phyloP scores from a whole-genome alignment of 2,797 vertebrate species.

The Borostomias antarcticus region DNA sequence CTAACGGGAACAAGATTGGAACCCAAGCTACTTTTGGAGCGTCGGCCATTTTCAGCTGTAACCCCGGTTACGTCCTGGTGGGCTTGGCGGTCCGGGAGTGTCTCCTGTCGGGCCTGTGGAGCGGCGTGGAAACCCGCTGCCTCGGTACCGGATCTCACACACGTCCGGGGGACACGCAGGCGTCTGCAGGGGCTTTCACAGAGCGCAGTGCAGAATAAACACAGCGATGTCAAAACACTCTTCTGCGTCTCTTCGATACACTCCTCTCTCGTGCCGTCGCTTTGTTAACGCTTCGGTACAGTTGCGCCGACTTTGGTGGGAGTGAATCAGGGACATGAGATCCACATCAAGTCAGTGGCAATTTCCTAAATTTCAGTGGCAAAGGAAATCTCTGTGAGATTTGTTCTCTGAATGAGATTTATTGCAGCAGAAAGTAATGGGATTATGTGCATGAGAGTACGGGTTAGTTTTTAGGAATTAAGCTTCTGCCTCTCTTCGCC shows the following conservation, averaged over 20 bases:
- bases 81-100: constrained; percentile 94
- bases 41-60: constrained; percentile 95
- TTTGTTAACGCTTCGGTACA: no score
- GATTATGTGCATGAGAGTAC: constrained; percentile 56
- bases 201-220: no score
- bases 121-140: constrained; percentile 89
- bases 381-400: constrained; percentile 59
- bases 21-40: constrained; percentile 94
- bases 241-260: no score
- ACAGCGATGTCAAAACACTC: not conserved
- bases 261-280: no score
- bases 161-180: no score
- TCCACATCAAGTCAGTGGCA: constrained; percentile 52
- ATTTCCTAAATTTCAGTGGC: constrained; percentile 67
- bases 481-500: not conserved
- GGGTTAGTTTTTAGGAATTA: constrained; percentile 47
- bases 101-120: constrained; percentile 95
- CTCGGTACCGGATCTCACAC: constrained; percentile 80
- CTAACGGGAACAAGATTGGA: constrained; percentile 97
- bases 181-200: no score
- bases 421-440: constrained; percentile 59
- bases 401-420: constrained; percentile 56
- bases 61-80: constrained; percentile 89
- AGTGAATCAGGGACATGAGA: constrained; percentile 70
- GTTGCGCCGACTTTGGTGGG: no score